Percentiles rank a stretch among this genome's conserved stretches.
Conservation (phyloP, 2,797 vertebrate genomes). For the Galagoides demidoff region DNA sequence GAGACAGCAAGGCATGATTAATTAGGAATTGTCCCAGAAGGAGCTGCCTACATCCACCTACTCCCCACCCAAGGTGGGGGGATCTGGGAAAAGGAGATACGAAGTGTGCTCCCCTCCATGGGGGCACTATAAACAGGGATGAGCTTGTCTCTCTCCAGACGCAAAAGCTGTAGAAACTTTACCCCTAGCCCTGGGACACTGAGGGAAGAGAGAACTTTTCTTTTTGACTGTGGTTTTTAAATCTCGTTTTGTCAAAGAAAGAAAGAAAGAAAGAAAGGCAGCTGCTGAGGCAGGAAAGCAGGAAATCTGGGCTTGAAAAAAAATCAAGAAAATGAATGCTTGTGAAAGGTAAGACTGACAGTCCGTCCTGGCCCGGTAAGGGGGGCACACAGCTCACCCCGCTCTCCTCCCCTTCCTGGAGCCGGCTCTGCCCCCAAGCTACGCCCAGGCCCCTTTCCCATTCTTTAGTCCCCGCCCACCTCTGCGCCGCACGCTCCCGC, state of each 20-base stretch:
- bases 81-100: too few relatives aligned
- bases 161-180: background rate
- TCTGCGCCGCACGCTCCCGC: background rate
- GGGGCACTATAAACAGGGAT: background rate
- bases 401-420: background rate
- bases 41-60: background rate
- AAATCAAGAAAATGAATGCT: conserved; percentile 58
- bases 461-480: background rate
- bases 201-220: background rate
- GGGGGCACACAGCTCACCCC: rapidly evolving
- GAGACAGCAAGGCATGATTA: background rate
- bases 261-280: background rate
- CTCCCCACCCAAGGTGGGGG: too few relatives aligned
- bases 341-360: background rate
- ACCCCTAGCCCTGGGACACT: background rate
- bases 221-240: background rate
- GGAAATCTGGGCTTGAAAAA: conserved; percentile 45
- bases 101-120: background rate
- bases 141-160: background rate
- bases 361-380: background rate
- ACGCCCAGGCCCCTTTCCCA: rapidly evolving
- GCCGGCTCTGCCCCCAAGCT: background rate
- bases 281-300: background rate
- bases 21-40: background rate
- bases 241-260: conserved; percentile 1